These are phyloP conservation scores for Gephyroberyx darwinii DNA, from an alignment of 2,797 vertebrate genomes.

Conservation along the genomic window DNA sequence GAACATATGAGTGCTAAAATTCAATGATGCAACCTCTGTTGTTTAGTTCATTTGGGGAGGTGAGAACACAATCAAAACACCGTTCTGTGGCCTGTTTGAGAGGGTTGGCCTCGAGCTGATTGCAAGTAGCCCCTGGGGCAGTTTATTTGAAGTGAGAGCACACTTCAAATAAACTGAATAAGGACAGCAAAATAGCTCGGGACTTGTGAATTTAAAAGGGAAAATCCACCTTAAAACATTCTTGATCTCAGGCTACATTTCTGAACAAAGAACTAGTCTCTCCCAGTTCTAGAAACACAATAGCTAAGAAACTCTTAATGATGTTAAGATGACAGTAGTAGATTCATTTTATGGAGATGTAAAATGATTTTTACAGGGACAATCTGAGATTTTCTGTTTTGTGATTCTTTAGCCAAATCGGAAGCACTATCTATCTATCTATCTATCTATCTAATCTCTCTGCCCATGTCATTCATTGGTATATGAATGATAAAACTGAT, in stretches of 20 bases:
- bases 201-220: neutral
- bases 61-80: neutral
- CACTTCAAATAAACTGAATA: neutral
- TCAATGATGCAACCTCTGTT: neutral
- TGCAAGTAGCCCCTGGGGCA: neutral
- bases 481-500: no score
- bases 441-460: no score
- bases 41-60: neutral
- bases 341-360: neutral
- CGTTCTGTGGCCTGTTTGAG: neutral
- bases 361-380: no score
- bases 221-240: neutral
- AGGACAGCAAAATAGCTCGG: neutral
- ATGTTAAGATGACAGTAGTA: neutral
- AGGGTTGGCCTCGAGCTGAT: neutral
- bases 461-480: no score
- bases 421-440: no score
- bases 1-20: neutral
- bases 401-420: no score
- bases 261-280: neutral
- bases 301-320: neutral
- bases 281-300: neutral
- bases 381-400: no score
- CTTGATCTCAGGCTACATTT: neutral
- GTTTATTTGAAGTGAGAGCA: conserved; percentile 11